phyloP scores from a whole-genome alignment of 2,797 vertebrate species.

The Zenarchopterus dispar region DNA sequence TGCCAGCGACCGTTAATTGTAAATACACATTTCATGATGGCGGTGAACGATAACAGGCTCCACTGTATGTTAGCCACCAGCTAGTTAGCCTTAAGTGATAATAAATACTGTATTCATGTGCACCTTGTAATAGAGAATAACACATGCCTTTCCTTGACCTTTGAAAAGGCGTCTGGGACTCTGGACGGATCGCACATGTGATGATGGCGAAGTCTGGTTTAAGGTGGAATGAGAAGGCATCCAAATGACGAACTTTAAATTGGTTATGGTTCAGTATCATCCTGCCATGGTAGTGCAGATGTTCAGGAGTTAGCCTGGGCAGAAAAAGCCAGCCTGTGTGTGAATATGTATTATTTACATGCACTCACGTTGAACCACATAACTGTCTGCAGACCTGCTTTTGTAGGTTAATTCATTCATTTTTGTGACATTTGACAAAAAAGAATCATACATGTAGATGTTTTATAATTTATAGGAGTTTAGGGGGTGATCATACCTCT shows the following conservation, averaged over 20 bases:
- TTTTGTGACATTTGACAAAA: conserved; percentile 1
- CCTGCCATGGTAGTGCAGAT: not conserved
- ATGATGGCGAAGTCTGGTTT: too few relatives aligned
- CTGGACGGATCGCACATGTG: too few relatives aligned
- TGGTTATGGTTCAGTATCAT: too few relatives aligned
- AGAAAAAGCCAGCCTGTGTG: conserved; percentile 21
- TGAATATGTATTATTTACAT: conserved; percentile 35
- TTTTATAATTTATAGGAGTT: too few relatives aligned
- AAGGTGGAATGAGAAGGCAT: too few relatives aligned
- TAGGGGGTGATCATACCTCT: too few relatives aligned
- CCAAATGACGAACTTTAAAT: too few relatives aligned
- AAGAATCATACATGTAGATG: too few relatives aligned
- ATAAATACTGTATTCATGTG: not conserved
- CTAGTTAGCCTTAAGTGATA: conserved; percentile 3
- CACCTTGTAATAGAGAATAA: too few relatives aligned
- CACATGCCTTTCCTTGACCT: too few relatives aligned
- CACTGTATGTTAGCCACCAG: conserved; percentile 25
- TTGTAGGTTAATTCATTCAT: not conserved
- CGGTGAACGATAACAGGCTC: conserved; percentile 34
- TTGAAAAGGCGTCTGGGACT: too few relatives aligned
- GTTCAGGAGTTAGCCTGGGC: conserved; percentile 21
- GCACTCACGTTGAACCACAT: conserved; percentile 10
- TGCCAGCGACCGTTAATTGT: conserved; percentile 25
- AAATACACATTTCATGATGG: conserved; percentile 56
- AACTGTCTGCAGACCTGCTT: conserved; percentile 2